Evolutionary conservation across 2,113 vertebrate genomes (phyloP).

Genomic region (Nothocercus julius): DNA sequence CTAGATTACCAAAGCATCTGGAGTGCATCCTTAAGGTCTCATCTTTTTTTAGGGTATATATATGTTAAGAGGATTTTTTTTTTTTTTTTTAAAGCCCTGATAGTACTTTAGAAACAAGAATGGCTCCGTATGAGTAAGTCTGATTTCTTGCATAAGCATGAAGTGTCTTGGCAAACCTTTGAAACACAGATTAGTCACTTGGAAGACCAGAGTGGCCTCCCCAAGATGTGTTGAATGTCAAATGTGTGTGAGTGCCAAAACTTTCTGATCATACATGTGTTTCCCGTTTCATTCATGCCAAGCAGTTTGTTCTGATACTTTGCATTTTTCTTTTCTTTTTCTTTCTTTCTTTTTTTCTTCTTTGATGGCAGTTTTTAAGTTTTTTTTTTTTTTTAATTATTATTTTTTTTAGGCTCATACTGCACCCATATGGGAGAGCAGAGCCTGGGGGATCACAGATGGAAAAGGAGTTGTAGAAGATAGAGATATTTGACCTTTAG

Average conservation of each 20-base stretch:
- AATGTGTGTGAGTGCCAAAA: background rate
- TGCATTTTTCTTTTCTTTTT: background rate
- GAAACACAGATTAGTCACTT: slow-evolving; percentile 6
- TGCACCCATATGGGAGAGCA: background rate
- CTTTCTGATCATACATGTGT: background rate
- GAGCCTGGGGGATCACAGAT: background rate
- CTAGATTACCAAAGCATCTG: background rate
- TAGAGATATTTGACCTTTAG: background rate
- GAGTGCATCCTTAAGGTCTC: background rate
- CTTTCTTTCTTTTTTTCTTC: background rate
- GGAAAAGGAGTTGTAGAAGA: background rate
- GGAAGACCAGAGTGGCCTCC: background rate
- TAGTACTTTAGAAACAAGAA: background rate
- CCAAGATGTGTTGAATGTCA: slow-evolving; percentile 6
- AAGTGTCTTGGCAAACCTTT: slow-evolving; percentile 43
- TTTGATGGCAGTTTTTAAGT: background rate
- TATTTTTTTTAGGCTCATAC: background rate
- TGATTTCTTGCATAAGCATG: slow-evolving; percentile 21
- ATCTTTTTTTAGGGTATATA: background rate
- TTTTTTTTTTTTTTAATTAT: background rate
- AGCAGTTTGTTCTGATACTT: background rate
- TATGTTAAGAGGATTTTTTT: background rate
- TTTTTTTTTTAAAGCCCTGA: background rate
- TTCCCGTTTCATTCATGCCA: background rate
- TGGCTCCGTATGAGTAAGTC: background rate